These are phyloP conservation scores for Emydocephalus ijimae DNA, from an alignment of 2,113 vertebrate genomes.

Conservation along the genomic window DNA sequence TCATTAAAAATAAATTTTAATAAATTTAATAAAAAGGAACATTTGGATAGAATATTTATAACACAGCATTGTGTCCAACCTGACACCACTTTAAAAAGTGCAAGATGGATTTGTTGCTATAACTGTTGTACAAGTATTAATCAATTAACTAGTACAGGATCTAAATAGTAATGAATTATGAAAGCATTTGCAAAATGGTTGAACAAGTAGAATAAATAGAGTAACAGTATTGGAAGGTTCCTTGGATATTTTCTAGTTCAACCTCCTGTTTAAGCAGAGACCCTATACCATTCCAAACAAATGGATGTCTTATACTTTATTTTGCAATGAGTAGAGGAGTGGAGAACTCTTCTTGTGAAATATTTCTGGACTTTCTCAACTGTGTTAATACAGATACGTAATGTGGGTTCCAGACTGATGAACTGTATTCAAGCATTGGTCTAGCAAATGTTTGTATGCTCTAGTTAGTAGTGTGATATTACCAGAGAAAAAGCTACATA, in stretches of 20 bases:
- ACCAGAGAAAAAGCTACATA: too few relatives aligned
- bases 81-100: background rate
- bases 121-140: background rate
- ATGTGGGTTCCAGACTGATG: too few relatives aligned
- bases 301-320: background rate
- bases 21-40: background rate
- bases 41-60: background rate
- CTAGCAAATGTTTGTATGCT: too few relatives aligned
- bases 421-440: too few relatives aligned
- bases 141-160: background rate
- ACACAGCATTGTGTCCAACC: background rate
- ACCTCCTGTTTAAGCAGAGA: background rate
- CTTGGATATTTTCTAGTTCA: background rate
- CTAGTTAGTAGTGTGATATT: too few relatives aligned
- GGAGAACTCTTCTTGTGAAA: too few relatives aligned
- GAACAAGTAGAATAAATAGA: background rate
- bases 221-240: background rate
- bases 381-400: too few relatives aligned
- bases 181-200: background rate
- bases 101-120: background rate
- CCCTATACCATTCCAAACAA: background rate
- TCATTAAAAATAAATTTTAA: background rate
- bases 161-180: background rate
- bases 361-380: too few relatives aligned
- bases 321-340: too few relatives aligned